Conservation (phyloP, 2,888 invertebrate genomes). For the Bugula neritina region DNA sequence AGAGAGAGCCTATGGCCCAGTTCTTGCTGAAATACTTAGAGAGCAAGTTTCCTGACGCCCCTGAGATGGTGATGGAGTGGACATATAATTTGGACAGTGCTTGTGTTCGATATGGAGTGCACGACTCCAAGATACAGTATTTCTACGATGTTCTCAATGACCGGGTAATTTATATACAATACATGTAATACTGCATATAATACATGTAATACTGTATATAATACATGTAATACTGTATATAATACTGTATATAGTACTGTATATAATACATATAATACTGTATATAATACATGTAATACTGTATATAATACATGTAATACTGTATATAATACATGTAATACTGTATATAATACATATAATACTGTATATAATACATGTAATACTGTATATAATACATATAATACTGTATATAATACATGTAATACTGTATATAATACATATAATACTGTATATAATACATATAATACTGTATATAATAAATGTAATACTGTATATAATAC, state of each 20-base stretch:
- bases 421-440: not conserved
- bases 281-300: not conserved
- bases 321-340: not conserved
- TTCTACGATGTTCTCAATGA: conserved; percentile 46
- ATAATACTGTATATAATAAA: not conserved
- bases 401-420: too few species aligned
- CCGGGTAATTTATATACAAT: conserved; percentile 35
- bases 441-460: too few species aligned
- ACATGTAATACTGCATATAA: not conserved
- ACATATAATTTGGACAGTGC: conserved; percentile 51
- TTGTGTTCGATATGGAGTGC: conserved; percentile 41
- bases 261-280: too few species aligned
- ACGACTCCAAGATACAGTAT: conserved; percentile 45
- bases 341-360: not conserved
- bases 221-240: not conserved
- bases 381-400: not conserved
- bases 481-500: not conserved
- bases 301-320: not conserved
- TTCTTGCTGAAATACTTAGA: conserved; percentile 45
- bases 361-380: not conserved
- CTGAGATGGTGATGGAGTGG: conserved; percentile 50
- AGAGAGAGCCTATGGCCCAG: conserved; percentile 40
- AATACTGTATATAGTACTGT: not conserved
- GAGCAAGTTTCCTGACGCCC: conserved; percentile 39
- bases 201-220: not conserved